Evolutionary conservation across 2,888 invertebrate species (phyloP).

Genomic region (Drosophila hamatofila): DNA sequence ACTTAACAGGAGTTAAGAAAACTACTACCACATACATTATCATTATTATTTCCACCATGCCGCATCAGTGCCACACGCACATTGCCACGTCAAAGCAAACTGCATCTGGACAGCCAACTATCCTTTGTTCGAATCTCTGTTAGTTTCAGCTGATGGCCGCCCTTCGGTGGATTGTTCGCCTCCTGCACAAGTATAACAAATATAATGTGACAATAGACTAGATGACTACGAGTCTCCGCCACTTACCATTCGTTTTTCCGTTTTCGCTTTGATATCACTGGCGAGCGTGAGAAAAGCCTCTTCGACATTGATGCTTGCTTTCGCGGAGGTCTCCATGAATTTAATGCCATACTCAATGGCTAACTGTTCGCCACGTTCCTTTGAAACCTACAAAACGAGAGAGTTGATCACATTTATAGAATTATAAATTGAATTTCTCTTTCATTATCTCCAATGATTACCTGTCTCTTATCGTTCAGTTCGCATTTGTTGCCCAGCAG

Average conservation of each 20-base stretch:
- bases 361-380: slow-evolving; percentile 98
- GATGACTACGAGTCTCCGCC: not conserved
- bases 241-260: slow-evolving; percentile 98
- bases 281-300: slow-evolving; percentile 99
- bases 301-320: slow-evolving; percentile 98
- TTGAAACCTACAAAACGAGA: slow-evolving; percentile 89
- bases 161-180: slow-evolving; percentile 95
- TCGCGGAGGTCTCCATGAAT: slow-evolving; percentile 99
- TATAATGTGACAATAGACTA: slow-evolving; percentile 4
- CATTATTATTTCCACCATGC: slow-evolving; percentile 76
- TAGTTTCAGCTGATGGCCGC: slow-evolving; percentile 92
- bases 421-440: not conserved
- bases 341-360: slow-evolving; percentile 99
- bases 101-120: slow-evolving; percentile 94
- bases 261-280: slow-evolving; percentile 98
- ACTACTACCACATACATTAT: slow-evolving; percentile 82
- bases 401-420: not conserved
- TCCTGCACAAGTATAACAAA: slow-evolving; percentile 87
- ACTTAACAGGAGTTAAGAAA: slow-evolving; percentile 83
- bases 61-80: slow-evolving; percentile 72
- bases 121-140: slow-evolving; percentile 92
- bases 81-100: slow-evolving; percentile 92
- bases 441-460: slow-evolving; percentile 81
- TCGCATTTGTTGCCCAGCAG: slow-evolving; percentile 99
- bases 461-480: slow-evolving; percentile 97